Evolutionary conservation across 2,113 vertebrate species (phyloP).

Genomic region (Ageneiosus marmoratus): DNA sequence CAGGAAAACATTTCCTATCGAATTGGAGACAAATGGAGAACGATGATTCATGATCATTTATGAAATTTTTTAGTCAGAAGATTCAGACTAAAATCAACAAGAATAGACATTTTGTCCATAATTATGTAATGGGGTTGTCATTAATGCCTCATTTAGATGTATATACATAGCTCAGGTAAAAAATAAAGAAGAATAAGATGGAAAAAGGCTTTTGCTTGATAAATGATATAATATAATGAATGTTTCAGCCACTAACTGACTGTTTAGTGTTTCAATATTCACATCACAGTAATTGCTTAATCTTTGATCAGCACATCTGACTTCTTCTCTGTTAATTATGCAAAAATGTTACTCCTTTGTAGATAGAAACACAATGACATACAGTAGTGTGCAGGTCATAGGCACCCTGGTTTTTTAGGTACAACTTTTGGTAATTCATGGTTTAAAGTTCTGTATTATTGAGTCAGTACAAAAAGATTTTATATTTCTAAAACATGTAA

Average conservation of each 20-base stretch:
- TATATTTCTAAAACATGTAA: too few species aligned
- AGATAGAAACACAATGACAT: neutral
- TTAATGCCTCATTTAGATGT: neutral
- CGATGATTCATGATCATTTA: neutral
- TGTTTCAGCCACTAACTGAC: too few species aligned
- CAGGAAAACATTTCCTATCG: conserved; percentile 74
- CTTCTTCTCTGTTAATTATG: neutral
- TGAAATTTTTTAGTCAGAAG: neutral
- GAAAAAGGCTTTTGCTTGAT: neutral
- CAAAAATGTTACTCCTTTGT: neutral
- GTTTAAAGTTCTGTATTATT: too few species aligned
- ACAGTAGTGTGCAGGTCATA: too few species aligned
- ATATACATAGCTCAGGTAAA: neutral
- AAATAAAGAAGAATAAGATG: neutral
- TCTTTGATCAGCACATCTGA: neutral
- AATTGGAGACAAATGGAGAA: neutral
- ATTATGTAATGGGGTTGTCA: neutral
- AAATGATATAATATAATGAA: too few species aligned
- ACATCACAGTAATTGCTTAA: neutral
- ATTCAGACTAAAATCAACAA: neutral
- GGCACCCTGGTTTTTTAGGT: too few species aligned
- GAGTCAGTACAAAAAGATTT: too few species aligned
- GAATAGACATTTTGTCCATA: neutral
- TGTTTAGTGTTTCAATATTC: neutral
- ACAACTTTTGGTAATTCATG: too few species aligned